phyloP scores from a whole-genome alignment of 2,113 vertebrate genomes.

The Ptilonorhynchus violaceus region DNA sequence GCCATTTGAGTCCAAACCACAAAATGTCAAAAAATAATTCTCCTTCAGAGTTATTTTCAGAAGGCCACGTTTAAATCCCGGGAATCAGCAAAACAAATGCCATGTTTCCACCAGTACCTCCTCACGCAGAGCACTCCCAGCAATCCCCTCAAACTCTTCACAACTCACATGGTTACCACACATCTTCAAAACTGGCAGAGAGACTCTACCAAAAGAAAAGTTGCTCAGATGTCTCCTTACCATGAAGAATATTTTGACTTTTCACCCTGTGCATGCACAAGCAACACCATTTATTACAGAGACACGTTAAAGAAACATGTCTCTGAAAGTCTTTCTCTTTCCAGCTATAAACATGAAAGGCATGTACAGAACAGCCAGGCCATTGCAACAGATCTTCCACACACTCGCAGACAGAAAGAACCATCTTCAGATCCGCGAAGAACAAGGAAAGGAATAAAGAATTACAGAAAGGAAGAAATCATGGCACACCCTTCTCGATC shows the following conservation, averaged over 20 bases:
- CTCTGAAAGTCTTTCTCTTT: neutral
- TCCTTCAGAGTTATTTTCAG: neutral
- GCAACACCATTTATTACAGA: neutral
- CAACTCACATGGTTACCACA: rapidly evolving
- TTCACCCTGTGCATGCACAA: rapidly evolving
- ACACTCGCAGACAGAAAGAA: rapidly evolving
- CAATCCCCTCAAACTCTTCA: neutral
- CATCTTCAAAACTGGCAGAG: neutral
- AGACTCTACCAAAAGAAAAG: neutral
- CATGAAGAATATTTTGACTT: neutral
- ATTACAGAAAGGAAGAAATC: neutral
- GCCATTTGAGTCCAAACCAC: neutral
- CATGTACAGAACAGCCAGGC: rapidly evolving
- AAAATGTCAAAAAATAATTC: rapidly evolving
- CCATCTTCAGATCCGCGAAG: no score
- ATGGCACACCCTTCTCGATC: rapidly evolving
- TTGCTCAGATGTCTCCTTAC: neutral
- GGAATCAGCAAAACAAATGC: neutral
- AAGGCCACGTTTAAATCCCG: neutral
- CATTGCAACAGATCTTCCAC: neutral
- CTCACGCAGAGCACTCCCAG: neutral
- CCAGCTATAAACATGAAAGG: no score
- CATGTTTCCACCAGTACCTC: neutral
- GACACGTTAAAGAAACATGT: neutral
- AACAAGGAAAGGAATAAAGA: neutral